phyloP scores from a whole-genome alignment of 2,888 invertebrate genomes.

The Macrophya annulata region DNA sequence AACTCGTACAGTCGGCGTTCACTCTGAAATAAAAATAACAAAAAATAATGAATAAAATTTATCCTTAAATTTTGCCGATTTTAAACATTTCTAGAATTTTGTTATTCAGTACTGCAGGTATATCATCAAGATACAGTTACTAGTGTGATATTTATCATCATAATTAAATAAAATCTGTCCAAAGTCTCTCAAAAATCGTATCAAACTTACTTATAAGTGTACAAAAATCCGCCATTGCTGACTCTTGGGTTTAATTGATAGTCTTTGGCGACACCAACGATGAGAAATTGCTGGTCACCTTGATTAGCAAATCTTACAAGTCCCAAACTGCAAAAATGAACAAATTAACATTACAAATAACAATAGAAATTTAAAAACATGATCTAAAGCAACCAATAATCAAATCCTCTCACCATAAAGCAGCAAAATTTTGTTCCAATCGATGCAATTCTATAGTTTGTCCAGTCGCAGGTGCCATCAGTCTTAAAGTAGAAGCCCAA shows the following conservation, averaged over 20 bases:
- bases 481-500: constrained; percentile 96
- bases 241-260: constrained; percentile 93
- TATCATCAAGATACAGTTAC: constrained; percentile 74
- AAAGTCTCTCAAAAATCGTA: neutral
- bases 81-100: constrained; percentile 50
- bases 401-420: constrained; percentile 89
- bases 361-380: constrained; percentile 60
- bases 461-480: constrained; percentile 92
- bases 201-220: constrained; percentile 88
- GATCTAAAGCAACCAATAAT: constrained; percentile 56
- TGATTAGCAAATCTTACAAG: constrained; percentile 90
- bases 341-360: constrained; percentile 45
- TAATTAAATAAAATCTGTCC: constrained; percentile 57
- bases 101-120: constrained; percentile 78
- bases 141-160: constrained; percentile 75
- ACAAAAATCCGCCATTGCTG: constrained; percentile 91
- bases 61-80: constrained; percentile 58
- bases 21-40: constrained; percentile 79
- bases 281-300: constrained; percentile 84
- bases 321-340: constrained; percentile 82
- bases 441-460: constrained; percentile 89
- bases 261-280: constrained; percentile 95
- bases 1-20: constrained; percentile 88
- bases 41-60: constrained; percentile 55
- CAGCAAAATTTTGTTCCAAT: constrained; percentile 98